Conservation (phyloP, 2,113 vertebrate genomes). For the Centropus unirufus region DNA sequence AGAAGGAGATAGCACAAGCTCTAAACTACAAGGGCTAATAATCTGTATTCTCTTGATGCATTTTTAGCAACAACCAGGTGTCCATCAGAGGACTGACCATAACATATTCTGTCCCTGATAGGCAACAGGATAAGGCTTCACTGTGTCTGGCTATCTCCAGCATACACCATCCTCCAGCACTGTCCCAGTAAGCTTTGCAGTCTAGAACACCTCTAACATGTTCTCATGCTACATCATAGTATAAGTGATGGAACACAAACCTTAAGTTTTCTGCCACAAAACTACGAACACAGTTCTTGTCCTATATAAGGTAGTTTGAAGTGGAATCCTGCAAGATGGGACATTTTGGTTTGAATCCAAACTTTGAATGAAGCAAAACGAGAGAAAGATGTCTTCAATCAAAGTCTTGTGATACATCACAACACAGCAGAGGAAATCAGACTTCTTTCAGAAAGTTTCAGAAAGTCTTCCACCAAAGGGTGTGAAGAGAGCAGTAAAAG, state of each 20-base stretch:
- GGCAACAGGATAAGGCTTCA: not conserved
- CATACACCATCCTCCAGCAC: not conserved
- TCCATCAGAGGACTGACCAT: not conserved
- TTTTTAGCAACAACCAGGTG: not conserved
- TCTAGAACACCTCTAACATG: not conserved
- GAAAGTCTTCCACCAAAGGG: not conserved
- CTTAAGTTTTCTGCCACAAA: not conserved
- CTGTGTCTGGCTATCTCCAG: not conserved
- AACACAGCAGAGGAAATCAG: not conserved
- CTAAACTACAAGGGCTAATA: not conserved
- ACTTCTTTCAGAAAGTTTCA: not conserved
- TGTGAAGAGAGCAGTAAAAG: not conserved
- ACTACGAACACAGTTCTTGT: not conserved
- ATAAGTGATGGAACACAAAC: accelerated
- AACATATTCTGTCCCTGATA: not conserved
- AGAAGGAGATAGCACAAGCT: not conserved
- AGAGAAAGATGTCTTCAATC: not conserved
- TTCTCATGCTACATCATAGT: not conserved
- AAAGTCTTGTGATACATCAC: not conserved
- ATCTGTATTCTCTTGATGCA: not conserved
- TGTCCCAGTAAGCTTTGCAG: not conserved
- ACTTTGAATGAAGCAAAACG: not conserved
- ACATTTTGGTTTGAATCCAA: not conserved
- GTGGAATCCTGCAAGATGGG: not conserved
- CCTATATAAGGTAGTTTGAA: not conserved